phyloP scores from a whole-genome alignment of 2,797 vertebrate species.

The Acestrorhynchus altus region DNA sequence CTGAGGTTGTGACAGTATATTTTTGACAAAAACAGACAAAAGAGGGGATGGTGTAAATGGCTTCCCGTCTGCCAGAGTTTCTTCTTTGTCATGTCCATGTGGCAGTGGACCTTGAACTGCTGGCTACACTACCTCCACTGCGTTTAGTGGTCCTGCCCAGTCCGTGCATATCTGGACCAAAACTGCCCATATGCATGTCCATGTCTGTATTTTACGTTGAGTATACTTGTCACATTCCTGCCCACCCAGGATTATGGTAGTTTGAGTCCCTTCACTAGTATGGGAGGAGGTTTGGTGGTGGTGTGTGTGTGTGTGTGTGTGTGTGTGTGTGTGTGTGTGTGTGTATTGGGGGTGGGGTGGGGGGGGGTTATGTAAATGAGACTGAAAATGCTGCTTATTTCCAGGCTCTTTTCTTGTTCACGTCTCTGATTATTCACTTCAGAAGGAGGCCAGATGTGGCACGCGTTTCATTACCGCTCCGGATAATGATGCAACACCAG shows the following conservation, averaged over 20 bases:
- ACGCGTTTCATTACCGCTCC: slow-evolving; percentile 50
- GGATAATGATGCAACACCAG: slow-evolving; percentile 37
- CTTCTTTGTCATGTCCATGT: too few species aligned
- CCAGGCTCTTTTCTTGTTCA: not conserved
- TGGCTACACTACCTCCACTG: too few species aligned
- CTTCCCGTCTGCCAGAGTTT: too few species aligned
- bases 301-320: not conserved
- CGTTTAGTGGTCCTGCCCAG: too few species aligned
- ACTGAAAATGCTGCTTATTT: slow-evolving; percentile 46
- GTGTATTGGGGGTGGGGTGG: not conserved
- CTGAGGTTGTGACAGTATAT: too few species aligned
- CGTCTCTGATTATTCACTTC: slow-evolving; percentile 45
- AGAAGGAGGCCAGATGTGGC: slow-evolving; percentile 51
- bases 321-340: not conserved
- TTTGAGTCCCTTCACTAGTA: slow-evolving; percentile 22
- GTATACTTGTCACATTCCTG: not conserved
- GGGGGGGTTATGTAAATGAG: slow-evolving; percentile 39
- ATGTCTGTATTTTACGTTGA: not conserved
- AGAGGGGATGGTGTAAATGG: too few species aligned
- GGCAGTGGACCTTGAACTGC: too few species aligned
- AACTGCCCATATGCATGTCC: too few species aligned
- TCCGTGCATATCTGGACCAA: too few species aligned
- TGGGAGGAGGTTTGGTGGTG: not conserved
- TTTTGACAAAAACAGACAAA: too few species aligned
- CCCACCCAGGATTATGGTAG: slow-evolving; percentile 30